A percentile compares a stretch with the other conserved stretches of the same genome.
These are phyloP conservation scores for Microtus oregoni DNA, from an alignment of 2,113 vertebrate genomes.

Conservation along the genomic window DNA sequence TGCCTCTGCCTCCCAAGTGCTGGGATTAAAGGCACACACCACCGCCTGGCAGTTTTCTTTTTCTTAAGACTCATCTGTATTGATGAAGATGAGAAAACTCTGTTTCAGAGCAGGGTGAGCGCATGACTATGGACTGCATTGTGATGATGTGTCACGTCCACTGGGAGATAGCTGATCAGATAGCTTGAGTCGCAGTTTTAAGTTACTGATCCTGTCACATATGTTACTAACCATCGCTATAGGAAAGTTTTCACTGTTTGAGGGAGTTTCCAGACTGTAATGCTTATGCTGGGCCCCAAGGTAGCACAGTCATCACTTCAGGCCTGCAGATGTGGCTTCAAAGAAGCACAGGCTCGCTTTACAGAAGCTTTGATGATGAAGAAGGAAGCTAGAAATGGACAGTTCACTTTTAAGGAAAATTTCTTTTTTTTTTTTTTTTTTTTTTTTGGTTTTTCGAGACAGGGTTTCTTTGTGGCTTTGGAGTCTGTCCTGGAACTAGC, in stretches of 20 bases:
- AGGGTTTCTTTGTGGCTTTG: too few relatives aligned
- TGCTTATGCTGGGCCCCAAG: not conserved
- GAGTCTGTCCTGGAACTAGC: too few relatives aligned
- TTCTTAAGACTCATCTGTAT: not conserved
- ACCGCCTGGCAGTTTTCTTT: not conserved
- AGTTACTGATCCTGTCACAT: not conserved
- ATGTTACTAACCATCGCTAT: not conserved
- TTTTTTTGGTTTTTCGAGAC: too few relatives aligned
- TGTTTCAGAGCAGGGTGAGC: not conserved
- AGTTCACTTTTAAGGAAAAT: conserved; percentile 53
- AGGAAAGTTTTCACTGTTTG: conserved; percentile 9
- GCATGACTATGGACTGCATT: not conserved
- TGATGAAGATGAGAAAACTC: not conserved
- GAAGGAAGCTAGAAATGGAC: not conserved
- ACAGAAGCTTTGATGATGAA: conserved; percentile 26
- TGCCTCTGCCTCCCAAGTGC: too few relatives aligned
- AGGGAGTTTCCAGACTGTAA: conserved; percentile 20
- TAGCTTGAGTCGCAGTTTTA: not conserved
- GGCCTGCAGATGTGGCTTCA: not conserved
- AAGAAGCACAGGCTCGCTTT: not conserved
- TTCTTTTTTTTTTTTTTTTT: too few relatives aligned
- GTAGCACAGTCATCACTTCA: not conserved
- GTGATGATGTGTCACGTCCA: not conserved
- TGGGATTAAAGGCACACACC: too few relatives aligned
- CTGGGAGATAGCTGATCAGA: not conserved